Percentiles rank a stretch among this genome's conserved stretches.
Conservation (phyloP, 2,888 invertebrate species). For the Nymphalis urticae region DNA sequence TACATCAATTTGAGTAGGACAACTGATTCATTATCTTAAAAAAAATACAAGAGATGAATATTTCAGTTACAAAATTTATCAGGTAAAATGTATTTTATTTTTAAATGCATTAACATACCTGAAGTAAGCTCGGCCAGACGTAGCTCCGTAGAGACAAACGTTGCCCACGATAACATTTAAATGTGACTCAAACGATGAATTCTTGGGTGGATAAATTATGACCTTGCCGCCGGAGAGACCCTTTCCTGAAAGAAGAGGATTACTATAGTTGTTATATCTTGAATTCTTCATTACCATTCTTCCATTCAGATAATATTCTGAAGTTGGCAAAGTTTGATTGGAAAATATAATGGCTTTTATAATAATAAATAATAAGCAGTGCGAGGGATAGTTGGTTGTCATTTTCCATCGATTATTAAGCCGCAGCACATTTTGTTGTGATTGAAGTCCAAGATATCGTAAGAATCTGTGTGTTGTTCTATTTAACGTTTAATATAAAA, state of each 20-base stretch:
- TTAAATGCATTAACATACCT: conserved; percentile 54
- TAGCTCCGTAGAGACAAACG: conserved; percentile 96
- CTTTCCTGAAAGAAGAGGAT: conserved; percentile 74
- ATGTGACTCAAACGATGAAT: conserved; percentile 92
- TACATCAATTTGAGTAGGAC: no score
- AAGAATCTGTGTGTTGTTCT: no score
- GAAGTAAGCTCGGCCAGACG: conserved; percentile 96
- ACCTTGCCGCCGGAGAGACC: conserved; percentile 97
- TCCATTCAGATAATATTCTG: not conserved
- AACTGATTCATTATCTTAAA: not conserved
- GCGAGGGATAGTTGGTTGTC: no score
- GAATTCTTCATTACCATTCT: not conserved
- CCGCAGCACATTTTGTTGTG: no score
- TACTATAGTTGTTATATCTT: not conserved
- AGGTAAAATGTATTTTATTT: not conserved
- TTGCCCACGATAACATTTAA: conserved; percentile 98
- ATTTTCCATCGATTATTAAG: no score
- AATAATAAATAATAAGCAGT: no score
- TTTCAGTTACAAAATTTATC: not conserved
- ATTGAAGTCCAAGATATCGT: no score
- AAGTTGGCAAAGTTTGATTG: no score
- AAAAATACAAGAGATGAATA: not conserved
- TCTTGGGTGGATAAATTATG: conserved; percentile 94
- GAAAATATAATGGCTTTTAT: no score
- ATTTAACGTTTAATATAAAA: no score